These are phyloP conservation scores for Bombyx huttoni DNA, from an alignment of 2,888 invertebrate genomes.

Conservation along the genomic window DNA sequence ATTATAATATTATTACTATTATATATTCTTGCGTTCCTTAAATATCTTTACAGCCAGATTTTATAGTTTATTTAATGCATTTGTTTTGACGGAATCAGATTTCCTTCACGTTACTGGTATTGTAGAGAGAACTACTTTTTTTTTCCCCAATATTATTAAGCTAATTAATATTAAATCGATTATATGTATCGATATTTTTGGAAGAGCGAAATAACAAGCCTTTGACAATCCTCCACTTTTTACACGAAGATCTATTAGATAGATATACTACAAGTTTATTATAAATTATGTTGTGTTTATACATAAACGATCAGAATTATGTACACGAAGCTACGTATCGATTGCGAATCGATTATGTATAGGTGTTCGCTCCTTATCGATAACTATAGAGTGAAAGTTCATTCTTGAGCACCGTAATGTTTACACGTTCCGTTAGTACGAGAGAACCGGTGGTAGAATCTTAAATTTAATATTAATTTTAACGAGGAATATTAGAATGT, in stretches of 20 bases:
- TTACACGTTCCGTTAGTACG: background rate
- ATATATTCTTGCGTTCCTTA: too few species aligned
- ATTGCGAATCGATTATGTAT: conserved; percentile 13
- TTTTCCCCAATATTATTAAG: background rate
- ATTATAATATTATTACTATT: too few species aligned
- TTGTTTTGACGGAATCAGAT: background rate
- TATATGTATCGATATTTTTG: background rate
- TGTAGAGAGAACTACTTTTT: background rate
- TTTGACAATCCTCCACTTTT: background rate
- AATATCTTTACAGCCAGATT: too few species aligned
- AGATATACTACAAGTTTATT: conserved; percentile 14
- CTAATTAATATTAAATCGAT: conserved; percentile 9
- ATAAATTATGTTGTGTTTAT: conserved; percentile 31
- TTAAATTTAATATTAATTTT: background rate
- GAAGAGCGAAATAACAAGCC: background rate
- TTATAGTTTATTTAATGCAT: too few species aligned
- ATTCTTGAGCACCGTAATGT: background rate
- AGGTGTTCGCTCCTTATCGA: conserved; percentile 22
- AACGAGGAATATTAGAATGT: too few species aligned
- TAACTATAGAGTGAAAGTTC: conserved; percentile 2
- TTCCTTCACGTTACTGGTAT: background rate
- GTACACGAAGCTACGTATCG: conserved; percentile 30
- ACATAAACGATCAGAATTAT: conserved; percentile 30
- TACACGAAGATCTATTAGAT: background rate
- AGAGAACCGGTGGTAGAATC: background rate